Evolutionary conservation across 2,888 invertebrate species (phyloP).

Genomic region (Vesta saturnalis): DNA sequence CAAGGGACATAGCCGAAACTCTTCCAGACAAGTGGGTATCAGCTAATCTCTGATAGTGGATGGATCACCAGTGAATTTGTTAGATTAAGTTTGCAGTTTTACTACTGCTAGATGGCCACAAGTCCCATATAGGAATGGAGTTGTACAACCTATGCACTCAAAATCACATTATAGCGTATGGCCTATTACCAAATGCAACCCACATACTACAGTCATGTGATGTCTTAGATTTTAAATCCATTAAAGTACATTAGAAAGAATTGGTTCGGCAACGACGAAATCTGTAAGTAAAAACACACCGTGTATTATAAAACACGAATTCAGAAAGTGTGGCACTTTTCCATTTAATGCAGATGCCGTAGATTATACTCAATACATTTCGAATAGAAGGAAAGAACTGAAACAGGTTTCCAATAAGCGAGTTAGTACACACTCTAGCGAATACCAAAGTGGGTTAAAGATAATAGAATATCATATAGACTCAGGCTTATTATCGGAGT

Average conservation of each 20-base stretch:
- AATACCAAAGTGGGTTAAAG: too few species aligned
- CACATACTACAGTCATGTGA: constrained; percentile 20
- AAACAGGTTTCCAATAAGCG: too few species aligned
- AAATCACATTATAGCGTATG: constrained; percentile 18
- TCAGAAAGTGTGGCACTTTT: constrained; percentile 43
- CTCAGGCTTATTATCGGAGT: too few species aligned
- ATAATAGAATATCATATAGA: too few species aligned
- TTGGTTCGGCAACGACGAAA: neutral
- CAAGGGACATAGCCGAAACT: constrained; percentile 32
- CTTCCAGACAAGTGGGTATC: constrained; percentile 41
- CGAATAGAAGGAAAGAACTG: constrained; percentile 5
- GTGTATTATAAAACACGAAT: constrained; percentile 34
- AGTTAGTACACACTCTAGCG: too few species aligned
- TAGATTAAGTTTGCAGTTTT: neutral
- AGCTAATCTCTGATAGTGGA: constrained; percentile 38
- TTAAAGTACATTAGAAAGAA: constrained; percentile 15
- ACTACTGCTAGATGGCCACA: neutral
- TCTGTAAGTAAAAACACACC: neutral
- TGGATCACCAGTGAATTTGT: constrained; percentile 44
- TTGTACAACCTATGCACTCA: constrained; percentile 3
- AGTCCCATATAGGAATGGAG: neutral
- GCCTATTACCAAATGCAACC: constrained; percentile 17
- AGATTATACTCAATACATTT: constrained; percentile 43
- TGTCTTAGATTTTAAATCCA: constrained; percentile 5
- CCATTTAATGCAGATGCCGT: constrained; percentile 43